Conservation (phyloP, 2,113 vertebrate genomes). For the Bubo scandiacus region DNA sequence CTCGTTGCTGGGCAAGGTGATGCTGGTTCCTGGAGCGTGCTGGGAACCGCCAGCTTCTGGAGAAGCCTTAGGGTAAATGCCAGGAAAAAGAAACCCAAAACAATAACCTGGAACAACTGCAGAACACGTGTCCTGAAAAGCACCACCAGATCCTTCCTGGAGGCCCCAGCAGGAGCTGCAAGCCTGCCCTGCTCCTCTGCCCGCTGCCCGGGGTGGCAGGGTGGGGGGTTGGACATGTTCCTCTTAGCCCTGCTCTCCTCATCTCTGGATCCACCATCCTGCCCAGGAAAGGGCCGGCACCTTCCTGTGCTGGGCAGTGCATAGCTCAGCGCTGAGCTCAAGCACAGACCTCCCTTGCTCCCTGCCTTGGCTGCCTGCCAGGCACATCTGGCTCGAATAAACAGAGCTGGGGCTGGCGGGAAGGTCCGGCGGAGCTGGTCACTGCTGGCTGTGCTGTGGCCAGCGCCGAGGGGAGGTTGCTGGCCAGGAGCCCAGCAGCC, state of each 20-base stretch:
- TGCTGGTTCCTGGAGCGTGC: not conserved
- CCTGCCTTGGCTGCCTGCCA: not conserved
- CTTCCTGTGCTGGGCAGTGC: slow-evolving; percentile 32
- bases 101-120: slow-evolving; percentile 14
- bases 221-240: rapidly evolving
- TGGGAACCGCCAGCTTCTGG: not conserved
- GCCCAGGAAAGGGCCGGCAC: slow-evolving; percentile 20
- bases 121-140: not conserved
- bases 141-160: slow-evolving; percentile 24
- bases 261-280: not conserved
- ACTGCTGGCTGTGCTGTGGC: not conserved
- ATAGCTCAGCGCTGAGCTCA: slow-evolving; percentile 22
- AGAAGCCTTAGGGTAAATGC: slow-evolving; percentile 25
- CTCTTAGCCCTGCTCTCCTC: not conserved
- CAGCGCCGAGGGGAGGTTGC: not conserved
- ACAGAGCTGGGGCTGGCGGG: not conserved
- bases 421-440: not conserved
- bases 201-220: rapidly evolving
- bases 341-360: not conserved
- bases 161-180: not conserved
- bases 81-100: not conserved
- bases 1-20: not conserved
- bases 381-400: not conserved
- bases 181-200: not conserved
- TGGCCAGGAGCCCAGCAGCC: not conserved